These are phyloP conservation scores for Peromyscus californicus DNA, from an alignment of 2,113 vertebrate species.

Conservation along the genomic window DNA sequence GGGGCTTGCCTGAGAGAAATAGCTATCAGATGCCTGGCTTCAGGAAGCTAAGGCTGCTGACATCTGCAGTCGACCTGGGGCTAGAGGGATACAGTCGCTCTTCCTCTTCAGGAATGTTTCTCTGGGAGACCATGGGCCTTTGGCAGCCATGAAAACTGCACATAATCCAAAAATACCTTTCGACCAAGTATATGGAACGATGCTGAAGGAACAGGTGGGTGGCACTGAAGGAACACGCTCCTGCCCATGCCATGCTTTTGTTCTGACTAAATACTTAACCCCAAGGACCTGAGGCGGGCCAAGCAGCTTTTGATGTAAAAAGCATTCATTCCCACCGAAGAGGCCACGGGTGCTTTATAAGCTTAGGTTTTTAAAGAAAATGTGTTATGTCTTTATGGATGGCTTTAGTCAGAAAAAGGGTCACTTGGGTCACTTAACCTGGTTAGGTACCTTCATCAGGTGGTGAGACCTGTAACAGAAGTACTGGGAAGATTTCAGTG, in stretches of 20 bases:
- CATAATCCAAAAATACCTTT: conserved; percentile 44
- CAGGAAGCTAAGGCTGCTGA: conserved; percentile 39
- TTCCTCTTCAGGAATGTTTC: conserved; percentile 50
- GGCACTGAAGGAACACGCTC: not conserved
- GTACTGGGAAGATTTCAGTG: not conserved
- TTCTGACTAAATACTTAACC: not conserved
- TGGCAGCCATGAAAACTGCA: conserved; percentile 47
- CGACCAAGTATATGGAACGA: not conserved
- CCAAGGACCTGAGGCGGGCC: not conserved
- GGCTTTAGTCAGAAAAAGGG: not conserved
- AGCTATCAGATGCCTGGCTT: conserved; percentile 65
- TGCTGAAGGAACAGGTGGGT: not conserved
- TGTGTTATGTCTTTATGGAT: too few species aligned
- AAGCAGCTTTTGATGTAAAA: not conserved
- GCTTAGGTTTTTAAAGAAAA: not conserved
- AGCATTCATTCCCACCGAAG: not conserved
- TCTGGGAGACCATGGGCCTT: conserved; percentile 36
- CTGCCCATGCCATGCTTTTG: not conserved
- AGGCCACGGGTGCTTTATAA: not conserved
- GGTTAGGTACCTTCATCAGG: not conserved
- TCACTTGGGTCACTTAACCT: not conserved
- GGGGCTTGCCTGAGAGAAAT: conserved; percentile 60
- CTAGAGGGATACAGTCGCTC: conserved; percentile 4
- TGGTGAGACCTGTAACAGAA: not conserved
- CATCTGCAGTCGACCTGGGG: not conserved